These are phyloP conservation scores for Narcine bancroftii DNA, from an alignment of 2,113 vertebrate species.

Conservation along the genomic window DNA sequence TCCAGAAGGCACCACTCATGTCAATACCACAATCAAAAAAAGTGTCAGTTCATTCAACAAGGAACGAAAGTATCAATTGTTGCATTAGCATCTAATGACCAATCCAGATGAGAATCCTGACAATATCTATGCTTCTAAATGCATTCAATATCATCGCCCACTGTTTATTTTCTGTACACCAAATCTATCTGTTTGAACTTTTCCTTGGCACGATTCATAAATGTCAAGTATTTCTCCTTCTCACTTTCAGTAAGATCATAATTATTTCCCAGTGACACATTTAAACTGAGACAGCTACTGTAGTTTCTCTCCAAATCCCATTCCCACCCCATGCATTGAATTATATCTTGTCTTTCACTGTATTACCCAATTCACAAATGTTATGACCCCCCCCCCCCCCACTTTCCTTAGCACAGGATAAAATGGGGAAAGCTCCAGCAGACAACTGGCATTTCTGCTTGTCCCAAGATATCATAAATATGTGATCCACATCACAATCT, in stretches of 20 bases:
- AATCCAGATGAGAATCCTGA: background rate
- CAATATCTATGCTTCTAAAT: background rate
- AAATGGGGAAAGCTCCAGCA: background rate
- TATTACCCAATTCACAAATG: background rate
- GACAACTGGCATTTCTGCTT: background rate
- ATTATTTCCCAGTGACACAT: background rate
- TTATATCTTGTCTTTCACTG: background rate
- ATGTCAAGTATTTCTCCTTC: background rate
- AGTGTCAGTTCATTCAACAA: background rate
- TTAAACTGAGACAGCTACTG: background rate
- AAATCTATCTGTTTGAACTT: background rate
- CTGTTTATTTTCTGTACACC: background rate
- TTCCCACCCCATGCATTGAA: background rate
- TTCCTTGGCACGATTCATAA: background rate
- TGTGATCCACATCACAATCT: background rate
- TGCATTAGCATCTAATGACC: conserved; percentile 12
- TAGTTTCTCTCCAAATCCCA: background rate
- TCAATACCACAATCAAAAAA: conserved; percentile 28
- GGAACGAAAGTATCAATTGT: conserved; percentile 25
- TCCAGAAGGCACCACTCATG: conserved; percentile 1
- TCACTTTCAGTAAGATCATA: background rate
- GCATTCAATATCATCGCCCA: background rate
- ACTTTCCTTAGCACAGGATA: background rate
- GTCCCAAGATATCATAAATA: background rate
- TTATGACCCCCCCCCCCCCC: background rate